Evolutionary conservation across 1,140 invertebrate genomes (phyloP).

Genomic region (Saxidomus purpurata): DNA sequence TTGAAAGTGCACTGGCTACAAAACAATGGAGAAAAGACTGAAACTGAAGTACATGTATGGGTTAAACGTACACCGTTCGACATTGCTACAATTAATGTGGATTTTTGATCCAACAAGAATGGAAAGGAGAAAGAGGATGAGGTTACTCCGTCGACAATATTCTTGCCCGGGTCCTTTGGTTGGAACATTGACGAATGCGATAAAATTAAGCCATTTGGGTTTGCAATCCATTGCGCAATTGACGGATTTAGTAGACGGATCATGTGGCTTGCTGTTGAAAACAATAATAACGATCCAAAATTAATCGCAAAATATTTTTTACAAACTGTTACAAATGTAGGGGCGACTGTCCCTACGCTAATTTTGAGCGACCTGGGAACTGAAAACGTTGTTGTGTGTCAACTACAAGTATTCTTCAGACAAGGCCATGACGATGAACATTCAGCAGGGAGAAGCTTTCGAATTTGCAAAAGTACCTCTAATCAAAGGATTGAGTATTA

Average conservation of each 20-base stretch:
- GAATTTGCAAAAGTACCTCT: too few relatives aligned
- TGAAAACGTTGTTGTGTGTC: neutral
- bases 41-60: neutral
- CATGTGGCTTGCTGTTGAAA: slow-evolving; percentile 50
- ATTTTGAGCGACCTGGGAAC: slow-evolving; percentile 43
- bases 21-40: neutral
- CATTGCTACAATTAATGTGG: neutral
- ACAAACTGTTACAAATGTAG: too few relatives aligned
- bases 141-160: slow-evolving; percentile 43
- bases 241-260: slow-evolving; percentile 64
- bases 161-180: slow-evolving; percentile 27
- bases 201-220: slow-evolving; percentile 61
- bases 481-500: neutral
- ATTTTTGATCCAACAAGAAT: slow-evolving; percentile 33
- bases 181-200: slow-evolving; percentile 58
- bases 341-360: slow-evolving; percentile 28
- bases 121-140: neutral
- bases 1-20: too few relatives aligned
- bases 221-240: slow-evolving; percentile 59
- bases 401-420: neutral
- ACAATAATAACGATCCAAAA: too few relatives aligned
- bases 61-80: neutral
- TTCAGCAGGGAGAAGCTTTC: too few relatives aligned
- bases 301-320: slow-evolving; percentile 52
- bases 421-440: too few relatives aligned